Evolutionary conservation across 2,888 invertebrate species (phyloP), one percentile per base, ranked within the genome.

Genomic region (Eudemis profundana): DNA sequence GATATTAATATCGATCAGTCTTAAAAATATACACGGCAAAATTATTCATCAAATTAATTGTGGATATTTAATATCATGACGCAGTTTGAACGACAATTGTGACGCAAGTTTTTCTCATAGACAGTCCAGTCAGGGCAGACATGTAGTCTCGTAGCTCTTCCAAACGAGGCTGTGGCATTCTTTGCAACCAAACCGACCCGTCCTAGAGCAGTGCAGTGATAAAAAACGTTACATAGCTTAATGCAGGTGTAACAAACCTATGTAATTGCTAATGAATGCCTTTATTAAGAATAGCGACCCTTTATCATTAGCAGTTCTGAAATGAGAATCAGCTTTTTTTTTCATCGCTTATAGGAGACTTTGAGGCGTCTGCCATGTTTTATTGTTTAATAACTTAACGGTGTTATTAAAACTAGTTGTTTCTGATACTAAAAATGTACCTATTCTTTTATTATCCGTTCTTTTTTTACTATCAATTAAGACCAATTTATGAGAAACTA

Each of bases 181-280:
- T 46, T 61, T 54, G 47, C 44, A 44, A 44, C 59, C 57, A 14
- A 59, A 64, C 59, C 57, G 51, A 51, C n/a, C 33, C 36, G 15
- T 59, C 51, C 38, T 42, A 33, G n/a, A n/a, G n/a, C n/a, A 21
- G 36, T 40, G 54, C 46, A 54, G 44, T 14, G 27, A 27, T 51
- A 51, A 65, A n/a, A 65, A 65, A 65, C 46, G 21, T 51, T 12
- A 53, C 46, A 46, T 29, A 17, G 44, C 36, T 23, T 21, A 61
- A 40, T 8, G 40, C 53, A 47, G 59, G 65, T 65, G 65, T 65
- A 65, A 60, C 53, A 65, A 65, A 51, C 60, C 65, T 65, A 47
- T 33, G 65, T 53, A 60, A 63, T 56, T 56, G 54, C 56, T 19
- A 62, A 15, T 38, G 33, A 33, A 33, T 33, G 33, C 33, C 33